Evolutionary conservation across 2,113 vertebrate genomes (phyloP).

Genomic region (Brachyistius frenatus): DNA sequence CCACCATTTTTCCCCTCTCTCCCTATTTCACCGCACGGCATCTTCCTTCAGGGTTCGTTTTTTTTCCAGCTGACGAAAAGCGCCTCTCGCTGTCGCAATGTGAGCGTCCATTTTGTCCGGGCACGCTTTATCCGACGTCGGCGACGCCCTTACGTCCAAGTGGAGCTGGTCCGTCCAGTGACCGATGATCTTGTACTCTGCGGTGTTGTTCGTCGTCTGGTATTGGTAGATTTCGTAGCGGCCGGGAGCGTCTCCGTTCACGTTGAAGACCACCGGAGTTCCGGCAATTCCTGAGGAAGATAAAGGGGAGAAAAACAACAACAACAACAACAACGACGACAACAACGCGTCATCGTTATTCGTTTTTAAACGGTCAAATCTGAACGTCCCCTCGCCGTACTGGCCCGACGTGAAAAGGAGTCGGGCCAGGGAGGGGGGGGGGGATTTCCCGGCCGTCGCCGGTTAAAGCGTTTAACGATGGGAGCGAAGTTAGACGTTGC

Average conservation of each 20-base stretch:
- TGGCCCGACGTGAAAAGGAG: no score
- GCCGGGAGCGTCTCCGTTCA: slow-evolving; percentile 93
- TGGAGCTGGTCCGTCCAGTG: slow-evolving; percentile 93
- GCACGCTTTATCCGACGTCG: not conserved
- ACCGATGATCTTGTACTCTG: slow-evolving; percentile 93
- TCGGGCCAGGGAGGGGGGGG: not conserved
- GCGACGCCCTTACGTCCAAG: slow-evolving; percentile 85
- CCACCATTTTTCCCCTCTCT: not conserved
- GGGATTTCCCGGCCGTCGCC: slow-evolving; percentile 23
- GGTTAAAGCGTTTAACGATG: slow-evolving; percentile 53
- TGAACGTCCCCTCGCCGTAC: no score
- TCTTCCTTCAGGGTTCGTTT: not conserved
- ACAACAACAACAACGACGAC: not conserved
- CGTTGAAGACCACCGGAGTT: slow-evolving; percentile 93
- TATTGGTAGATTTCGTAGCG: slow-evolving; percentile 98
- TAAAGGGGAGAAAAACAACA: slow-evolving; percentile 7
- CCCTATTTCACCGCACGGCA: no score
- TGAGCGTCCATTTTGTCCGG: not conserved
- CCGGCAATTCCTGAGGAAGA: slow-evolving; percentile 90
- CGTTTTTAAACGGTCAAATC: no score
- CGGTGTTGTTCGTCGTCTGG: slow-evolving; percentile 89
- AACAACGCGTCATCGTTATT: no score
- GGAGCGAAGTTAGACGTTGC: slow-evolving; percentile 65
- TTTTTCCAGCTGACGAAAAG: not conserved
- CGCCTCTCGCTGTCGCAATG: no score